These are phyloP conservation scores for Physeter macrocephalus DNA, from an alignment of 2,113 vertebrate species.

Conservation along the genomic window DNA sequence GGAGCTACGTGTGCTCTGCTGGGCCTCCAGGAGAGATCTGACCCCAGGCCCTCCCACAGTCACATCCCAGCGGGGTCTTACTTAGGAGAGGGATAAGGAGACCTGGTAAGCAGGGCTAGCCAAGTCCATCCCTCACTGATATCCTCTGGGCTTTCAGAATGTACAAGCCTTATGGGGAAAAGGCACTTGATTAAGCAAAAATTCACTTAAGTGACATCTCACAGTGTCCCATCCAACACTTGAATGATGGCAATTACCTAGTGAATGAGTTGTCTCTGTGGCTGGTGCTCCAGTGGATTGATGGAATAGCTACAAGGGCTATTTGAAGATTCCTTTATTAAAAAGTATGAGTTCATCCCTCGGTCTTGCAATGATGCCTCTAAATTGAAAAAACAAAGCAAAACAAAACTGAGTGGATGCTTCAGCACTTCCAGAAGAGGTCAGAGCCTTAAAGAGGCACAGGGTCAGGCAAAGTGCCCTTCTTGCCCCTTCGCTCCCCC, in stretches of 20 bases:
- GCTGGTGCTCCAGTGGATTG: background rate
- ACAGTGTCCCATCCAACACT: background rate
- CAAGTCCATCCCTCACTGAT: background rate
- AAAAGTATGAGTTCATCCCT: background rate
- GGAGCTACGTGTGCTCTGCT: background rate
- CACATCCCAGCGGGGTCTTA: background rate
- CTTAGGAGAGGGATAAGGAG: background rate
- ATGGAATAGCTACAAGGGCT: background rate
- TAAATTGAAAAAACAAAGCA: background rate
- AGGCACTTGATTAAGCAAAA: background rate
- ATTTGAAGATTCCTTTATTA: conserved; percentile 31
- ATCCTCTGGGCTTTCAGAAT: background rate
- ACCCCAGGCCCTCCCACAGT: background rate
- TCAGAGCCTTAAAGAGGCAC: background rate
- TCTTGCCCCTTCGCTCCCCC: background rate
- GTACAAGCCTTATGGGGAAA: background rate
- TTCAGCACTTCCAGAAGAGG: background rate
- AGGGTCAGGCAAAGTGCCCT: background rate
- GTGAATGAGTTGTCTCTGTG: background rate
- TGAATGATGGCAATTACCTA: background rate
- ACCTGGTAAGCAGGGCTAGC: accelerated
- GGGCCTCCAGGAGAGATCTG: background rate
- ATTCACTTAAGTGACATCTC: background rate
- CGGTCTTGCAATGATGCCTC: background rate
- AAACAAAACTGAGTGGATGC: background rate